phyloP scores from a whole-genome alignment of 1,140 invertebrate species.

The Brachionus angularis region DNA sequence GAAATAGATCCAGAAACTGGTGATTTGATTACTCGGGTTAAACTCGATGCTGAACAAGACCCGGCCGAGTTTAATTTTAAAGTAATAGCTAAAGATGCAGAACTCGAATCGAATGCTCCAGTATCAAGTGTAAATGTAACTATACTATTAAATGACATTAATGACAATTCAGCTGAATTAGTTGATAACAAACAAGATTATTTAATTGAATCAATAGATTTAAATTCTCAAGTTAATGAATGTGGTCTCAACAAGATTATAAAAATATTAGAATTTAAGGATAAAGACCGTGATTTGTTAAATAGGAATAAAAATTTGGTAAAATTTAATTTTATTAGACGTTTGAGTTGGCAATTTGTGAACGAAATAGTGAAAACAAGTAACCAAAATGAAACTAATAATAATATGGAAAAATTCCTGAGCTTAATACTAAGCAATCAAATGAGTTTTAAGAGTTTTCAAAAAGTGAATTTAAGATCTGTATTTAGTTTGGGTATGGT shows the following conservation, averaged over 20 bases:
- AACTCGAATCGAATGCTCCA: neutral
- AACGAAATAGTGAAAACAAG: conserved; percentile 19
- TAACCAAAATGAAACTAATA: neutral
- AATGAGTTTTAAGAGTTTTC: too few relatives aligned
- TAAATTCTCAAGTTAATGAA: neutral
- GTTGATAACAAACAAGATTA: neutral
- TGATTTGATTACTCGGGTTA: neutral
- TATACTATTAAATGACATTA: conserved; percentile 9
- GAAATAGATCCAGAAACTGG: neutral
- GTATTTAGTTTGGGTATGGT: neutral
- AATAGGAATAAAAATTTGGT: neutral
- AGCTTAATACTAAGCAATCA: too few relatives aligned
- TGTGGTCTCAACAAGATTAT: neutral
- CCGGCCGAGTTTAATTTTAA: neutral
- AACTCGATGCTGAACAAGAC: conserved; percentile 12
- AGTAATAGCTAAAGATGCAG: conserved; percentile 16
- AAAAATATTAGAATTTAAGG: neutral
- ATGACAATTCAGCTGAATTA: neutral
- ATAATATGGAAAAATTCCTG: too few relatives aligned
- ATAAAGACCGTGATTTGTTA: neutral
- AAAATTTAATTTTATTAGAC: conserved; percentile 8
- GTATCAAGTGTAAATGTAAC: conserved; percentile 10
- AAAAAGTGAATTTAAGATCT: neutral
- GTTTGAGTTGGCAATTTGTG: conserved; percentile 25
- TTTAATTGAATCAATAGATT: neutral